A percentile compares a stretch with the other conserved stretches of the same genome.
These are phyloP conservation scores for Diadema setosum DNA, from an alignment of 35 echinoderm and acorn worm species.

Conservation along the genomic window DNA sequence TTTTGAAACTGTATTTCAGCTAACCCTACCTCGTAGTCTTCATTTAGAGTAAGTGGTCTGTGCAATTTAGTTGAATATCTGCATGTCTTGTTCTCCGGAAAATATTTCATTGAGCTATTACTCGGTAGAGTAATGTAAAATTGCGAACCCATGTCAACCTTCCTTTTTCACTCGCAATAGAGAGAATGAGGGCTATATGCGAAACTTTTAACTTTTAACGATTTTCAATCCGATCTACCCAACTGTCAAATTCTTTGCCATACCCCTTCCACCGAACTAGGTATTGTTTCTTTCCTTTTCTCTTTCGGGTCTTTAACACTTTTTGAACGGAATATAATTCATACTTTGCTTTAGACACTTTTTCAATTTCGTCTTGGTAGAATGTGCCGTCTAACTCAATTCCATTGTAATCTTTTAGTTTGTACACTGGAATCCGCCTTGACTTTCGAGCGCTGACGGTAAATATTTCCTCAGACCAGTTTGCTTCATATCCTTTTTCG, in stretches of 20 bases:
- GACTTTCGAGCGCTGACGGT: neutral
- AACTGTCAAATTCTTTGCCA: conserved; percentile 32
- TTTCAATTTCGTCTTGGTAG: conserved; percentile 64
- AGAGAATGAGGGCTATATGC: neutral
- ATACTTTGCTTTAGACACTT: conserved; percentile 7
- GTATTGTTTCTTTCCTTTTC: conserved; percentile 46
- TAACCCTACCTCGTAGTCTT: conserved; percentile 59
- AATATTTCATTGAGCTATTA: conserved; percentile 14
- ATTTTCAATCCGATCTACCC: neutral
- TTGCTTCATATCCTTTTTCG: conserved; percentile 36
- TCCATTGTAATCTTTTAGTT: conserved; percentile 48
- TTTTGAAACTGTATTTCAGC: conserved; percentile 44
- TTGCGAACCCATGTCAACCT: conserved; percentile 9
- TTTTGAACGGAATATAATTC: neutral
- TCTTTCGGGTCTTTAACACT: neutral
- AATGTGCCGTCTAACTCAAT: conserved; percentile 39
- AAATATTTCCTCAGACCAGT: conserved; percentile 47
- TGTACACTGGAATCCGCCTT: conserved; percentile 35
- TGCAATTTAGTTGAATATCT: neutral
- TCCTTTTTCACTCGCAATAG: neutral
- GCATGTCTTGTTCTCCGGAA: conserved; percentile 23
- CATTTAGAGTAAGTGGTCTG: neutral
- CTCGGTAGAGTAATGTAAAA: conserved; percentile 51
- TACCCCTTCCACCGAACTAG: conserved; percentile 49
- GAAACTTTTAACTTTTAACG: neutral